Evolutionary conservation across 2,888 invertebrate species (phyloP).

Genomic region (Cepaea hortensis): DNA sequence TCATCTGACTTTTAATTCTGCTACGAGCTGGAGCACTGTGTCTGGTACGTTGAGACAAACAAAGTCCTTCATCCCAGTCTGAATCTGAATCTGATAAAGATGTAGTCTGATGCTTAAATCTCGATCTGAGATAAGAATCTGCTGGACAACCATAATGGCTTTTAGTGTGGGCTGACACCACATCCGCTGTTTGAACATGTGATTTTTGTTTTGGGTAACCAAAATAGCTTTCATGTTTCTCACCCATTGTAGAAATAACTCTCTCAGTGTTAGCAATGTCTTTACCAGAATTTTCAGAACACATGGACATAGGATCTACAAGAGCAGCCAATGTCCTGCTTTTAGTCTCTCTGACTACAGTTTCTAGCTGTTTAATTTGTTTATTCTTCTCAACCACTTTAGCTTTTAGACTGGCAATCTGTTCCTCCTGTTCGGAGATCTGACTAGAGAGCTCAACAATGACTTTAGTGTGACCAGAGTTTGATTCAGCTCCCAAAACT

Average conservation of each 20-base stretch:
- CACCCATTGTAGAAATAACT: neutral
- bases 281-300: neutral
- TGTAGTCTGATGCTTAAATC: conserved; percentile 38
- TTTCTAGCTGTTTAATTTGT: conserved; percentile 52
- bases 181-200: neutral
- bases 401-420: conserved; percentile 60
- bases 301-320: neutral
- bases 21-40: conserved; percentile 44
- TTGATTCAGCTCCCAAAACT: neutral
- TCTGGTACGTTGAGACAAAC: conserved; percentile 11
- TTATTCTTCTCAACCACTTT: conserved; percentile 59
- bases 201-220: neutral
- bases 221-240: neutral
- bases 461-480: conserved; percentile 53
- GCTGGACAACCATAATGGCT: neutral
- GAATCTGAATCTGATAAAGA: conserved; percentile 54
- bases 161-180: neutral
- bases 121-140: neutral
- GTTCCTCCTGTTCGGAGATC: conserved; percentile 64
- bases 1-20: conserved; percentile 32
- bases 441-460: conserved; percentile 68
- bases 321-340: neutral
- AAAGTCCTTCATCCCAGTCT: conserved; percentile 48
- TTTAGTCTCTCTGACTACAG: neutral
- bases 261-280: neutral